A percentile compares a stretch with the other conserved stretches of the same genome.
Conservation (phyloP, 2,797 vertebrate genomes). For the Rhadinocentrus ornatus region DNA sequence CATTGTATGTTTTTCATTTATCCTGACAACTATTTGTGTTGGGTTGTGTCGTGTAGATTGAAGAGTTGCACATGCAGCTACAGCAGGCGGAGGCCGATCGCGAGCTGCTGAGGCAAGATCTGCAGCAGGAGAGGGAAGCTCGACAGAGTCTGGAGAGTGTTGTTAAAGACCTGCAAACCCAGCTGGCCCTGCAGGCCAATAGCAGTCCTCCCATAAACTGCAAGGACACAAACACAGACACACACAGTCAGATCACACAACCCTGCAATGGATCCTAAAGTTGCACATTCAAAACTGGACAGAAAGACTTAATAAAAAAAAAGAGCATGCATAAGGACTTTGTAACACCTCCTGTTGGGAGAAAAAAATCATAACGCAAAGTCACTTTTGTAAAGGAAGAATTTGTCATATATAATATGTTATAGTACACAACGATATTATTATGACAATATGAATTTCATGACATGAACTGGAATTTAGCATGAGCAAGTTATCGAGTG, state of each 20-base stretch:
- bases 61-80: constrained; percentile 92
- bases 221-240: constrained; percentile 55
- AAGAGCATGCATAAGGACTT: constrained; percentile 58
- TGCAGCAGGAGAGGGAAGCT: constrained; percentile 91
- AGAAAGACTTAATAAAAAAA: constrained; percentile 51
- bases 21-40: constrained; percentile 10
- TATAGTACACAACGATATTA: constrained; percentile 63
- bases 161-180: constrained; percentile 93
- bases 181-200: constrained; percentile 87
- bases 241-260: constrained; percentile 68
- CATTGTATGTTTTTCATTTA: background rate
- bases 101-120: constrained; percentile 91
- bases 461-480: constrained; percentile 76
- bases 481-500: constrained; percentile 72
- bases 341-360: constrained; percentile 58
- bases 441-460: constrained; percentile 69
- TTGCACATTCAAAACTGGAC: constrained; percentile 56
- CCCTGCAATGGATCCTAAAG: constrained; percentile 70
- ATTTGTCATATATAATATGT: constrained; percentile 69
- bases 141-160: constrained; percentile 92
- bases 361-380: constrained; percentile 44
- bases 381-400: constrained; percentile 58
- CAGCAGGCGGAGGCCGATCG: constrained; percentile 93
- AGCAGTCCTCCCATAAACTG: constrained; percentile 45
- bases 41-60: constrained; percentile 83